Evolutionary conservation across 1,140 invertebrate species (phyloP), one percentile per base, ranked within the genome.

Genomic region (Physella acuta): DNA sequence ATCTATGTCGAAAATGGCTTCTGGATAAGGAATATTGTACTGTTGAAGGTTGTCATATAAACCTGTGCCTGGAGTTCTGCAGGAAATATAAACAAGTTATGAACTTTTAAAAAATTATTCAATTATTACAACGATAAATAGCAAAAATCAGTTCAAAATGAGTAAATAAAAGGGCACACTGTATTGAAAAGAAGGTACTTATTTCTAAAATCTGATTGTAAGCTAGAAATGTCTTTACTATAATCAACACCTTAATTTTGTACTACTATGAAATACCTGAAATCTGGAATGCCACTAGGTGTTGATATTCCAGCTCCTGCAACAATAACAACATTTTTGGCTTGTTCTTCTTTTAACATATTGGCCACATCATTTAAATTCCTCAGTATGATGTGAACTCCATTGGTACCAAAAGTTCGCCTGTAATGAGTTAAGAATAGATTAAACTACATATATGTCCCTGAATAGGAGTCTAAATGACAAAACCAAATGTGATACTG

Each of bases 31-130:
- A 53, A 98, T 87, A 76, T 95, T 91, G 81, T 96, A 97, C 82
- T 97, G 94, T 71, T 92, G 87, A 37, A 98, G 87, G 84, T 97
- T 97, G 80, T 93, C 89, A 85, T 98, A 99, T 0, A 99, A 85
- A 3, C 96, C 96, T 72, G 91, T 93, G 34, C 91, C 92, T 5
- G 94, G 94, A 36, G 93, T 94, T 24, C 95, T 90, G 85, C 94
- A 95, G 63, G 58, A 51, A 53, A 56, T 36, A 65, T 2, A 65
- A 65, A 53, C n/a, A n/a, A n/a, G n/a, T n/a, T n/a, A 26, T 16
- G 53, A 26, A 56, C 44, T 49, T 49, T 11, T 49, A 11, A 14
- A 14, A n/a, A 49, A 49, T 49, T 14, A 49, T 49, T 49, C 44
- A 11, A 11, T 14, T 49, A n/a, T 49, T 49, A 49, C n/a, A n/a